These are phyloP conservation scores for Camelus dromedarius DNA, from an alignment of 2,113 vertebrate genomes.

Conservation along the genomic window DNA sequence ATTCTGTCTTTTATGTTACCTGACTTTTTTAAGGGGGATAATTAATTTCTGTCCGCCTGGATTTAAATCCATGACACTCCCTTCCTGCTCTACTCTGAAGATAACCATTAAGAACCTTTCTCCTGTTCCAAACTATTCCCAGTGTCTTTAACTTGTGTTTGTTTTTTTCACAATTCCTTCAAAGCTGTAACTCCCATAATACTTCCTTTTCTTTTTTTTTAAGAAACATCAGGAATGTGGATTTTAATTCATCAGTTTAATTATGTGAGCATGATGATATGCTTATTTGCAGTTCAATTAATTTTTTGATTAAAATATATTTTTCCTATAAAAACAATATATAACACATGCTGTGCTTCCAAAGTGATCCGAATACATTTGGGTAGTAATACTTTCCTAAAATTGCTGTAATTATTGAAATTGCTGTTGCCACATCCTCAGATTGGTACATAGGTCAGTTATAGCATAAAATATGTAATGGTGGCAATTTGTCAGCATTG, in stretches of 20 bases:
- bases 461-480: background rate
- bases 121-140: background rate
- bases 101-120: slow-evolving; percentile 39
- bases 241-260: slow-evolving; percentile 60
- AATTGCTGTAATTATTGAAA: background rate
- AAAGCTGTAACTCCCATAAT: background rate
- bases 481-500: background rate
- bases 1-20: slow-evolving; percentile 50
- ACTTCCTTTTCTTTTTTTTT: background rate
- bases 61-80: background rate
- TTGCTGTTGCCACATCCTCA: background rate
- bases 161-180: slow-evolving; percentile 52
- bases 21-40: slow-evolving; percentile 42
- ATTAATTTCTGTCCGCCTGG: slow-evolving; percentile 57
- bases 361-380: slow-evolving; percentile 4
- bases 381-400: background rate
- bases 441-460: background rate
- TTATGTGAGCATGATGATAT: slow-evolving; percentile 2
- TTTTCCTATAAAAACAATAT: slow-evolving; percentile 56
- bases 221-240: slow-evolving; percentile 19
- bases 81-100: background rate
- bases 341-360: background rate
- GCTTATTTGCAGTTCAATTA: slow-evolving; percentile 36
- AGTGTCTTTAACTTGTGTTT: background rate
- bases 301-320: slow-evolving; percentile 67